Evolutionary conservation across 2,888 invertebrate species (phyloP), one percentile per base, ranked within the genome.

Genomic region (Tridacna crocea): DNA sequence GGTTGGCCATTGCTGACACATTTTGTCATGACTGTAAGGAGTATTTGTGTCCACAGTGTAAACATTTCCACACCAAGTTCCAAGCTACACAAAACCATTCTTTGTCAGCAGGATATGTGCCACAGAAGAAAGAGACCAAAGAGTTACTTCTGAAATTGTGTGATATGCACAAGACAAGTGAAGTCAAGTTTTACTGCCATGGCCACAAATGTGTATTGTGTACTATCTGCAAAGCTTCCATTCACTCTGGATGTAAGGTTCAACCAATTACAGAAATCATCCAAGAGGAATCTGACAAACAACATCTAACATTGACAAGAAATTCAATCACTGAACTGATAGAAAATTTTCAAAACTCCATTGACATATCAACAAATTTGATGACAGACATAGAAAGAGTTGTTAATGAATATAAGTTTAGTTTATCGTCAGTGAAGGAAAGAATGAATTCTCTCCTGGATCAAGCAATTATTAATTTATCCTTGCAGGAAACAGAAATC

Each of bases 1-100:
- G 58, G 15, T 13, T 10, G n/a, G 36, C 73, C n/a, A 60, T 60
- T 27, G 73, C 60, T 0, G 60, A 60, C 60, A 60, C 46, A 60
- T 73, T 36, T n/a, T 73, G 73, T 73, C 24, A 51, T 11, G 58
- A 73, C 15, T 73, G 73, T 60, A 58, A 60, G 8, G 60, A 73
- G 46, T 46, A 73, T 19, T 22, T 73, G 36, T 73, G 73, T 73
- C 60, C 60, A 12, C 73, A 58, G 46, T 73, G 73, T 26, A 36
- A 60, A 46, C 60, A 58, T 22, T 73, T 73, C 58, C 73, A 73
- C 46, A 26, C 36, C 46, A 73, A 73, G 22, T 60, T 73, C 26
- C 58, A 73, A 46, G 60, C 60, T 4, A 60, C 73, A 4, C 27
- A 60, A 26, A 60, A 22, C n/a, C 73, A 73, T 36, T 58, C 19